Evolutionary conservation across 2,113 vertebrate species (phyloP), one percentile per base, ranked within the genome.

Genomic region (Himantopus leucocephalus): DNA sequence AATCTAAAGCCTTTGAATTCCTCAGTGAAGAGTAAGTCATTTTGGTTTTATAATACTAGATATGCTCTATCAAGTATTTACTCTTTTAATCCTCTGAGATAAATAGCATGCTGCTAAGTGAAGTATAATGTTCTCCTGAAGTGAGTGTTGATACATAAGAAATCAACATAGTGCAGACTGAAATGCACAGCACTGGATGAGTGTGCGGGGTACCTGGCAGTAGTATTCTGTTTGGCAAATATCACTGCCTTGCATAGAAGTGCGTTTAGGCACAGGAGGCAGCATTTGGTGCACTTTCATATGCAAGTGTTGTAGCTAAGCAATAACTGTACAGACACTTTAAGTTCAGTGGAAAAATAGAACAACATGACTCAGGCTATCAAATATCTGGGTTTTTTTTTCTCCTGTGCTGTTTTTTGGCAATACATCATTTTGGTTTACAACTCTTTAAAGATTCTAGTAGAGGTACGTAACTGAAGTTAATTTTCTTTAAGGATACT

Each of bases 1-100:
- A 99, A 97, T 99, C 99, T 95, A 99, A 99, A 97, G 99, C 99
- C 62, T 99, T 99, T 66, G 99, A 99, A 97, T 99, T 99, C 97
- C 99, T 99, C 91, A 99, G 99, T 68, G 99, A 99, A 94, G 99
- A 99, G 99, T 99, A 93, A 99, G 99, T 97, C 6, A 26, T 68
- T 56, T 60, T 90, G 70, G 14, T 47, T 93, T 90, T 85, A 10
- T 67, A 39, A 10, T 68, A 26, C 24, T 72, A 52, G 77, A 72
- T 90, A 16, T 16, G 19, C 8, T 78, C 22, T 68, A 6, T 71
- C 18, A 48, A 58, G 10, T 72, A 18, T 75, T 92, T 55, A 37
- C 18, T 75, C n/a, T 82, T 66, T 22, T 50, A 62, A 59, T 75
- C 35, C 29, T 85, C 55, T 39, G 59, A 77, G 59, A 45, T 77